Evolutionary conservation across 2,113 vertebrate species (phyloP).

Genomic region (Phocoena sinus): DNA sequence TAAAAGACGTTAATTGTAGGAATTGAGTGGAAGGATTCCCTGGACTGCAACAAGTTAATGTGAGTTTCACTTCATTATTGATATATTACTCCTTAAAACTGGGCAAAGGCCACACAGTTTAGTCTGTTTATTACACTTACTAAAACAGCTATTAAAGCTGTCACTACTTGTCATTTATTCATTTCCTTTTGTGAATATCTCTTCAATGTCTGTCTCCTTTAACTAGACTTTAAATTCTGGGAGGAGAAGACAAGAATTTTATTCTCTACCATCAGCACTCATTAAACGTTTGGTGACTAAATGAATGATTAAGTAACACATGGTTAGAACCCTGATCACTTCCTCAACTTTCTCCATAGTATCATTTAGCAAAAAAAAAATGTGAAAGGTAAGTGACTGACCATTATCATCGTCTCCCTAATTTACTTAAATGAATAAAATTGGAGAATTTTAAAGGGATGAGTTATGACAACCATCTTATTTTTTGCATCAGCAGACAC

Average conservation of each 20-base stretch:
- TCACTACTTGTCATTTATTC: neutral
- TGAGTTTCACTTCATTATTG: neutral
- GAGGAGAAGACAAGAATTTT: neutral
- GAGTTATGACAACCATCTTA: neutral
- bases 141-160: neutral
- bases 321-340: neutral
- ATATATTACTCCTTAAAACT: neutral
- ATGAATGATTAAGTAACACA: neutral
- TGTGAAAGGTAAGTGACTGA: neutral
- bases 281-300: neutral
- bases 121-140: neutral
- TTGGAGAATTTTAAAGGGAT: neutral
- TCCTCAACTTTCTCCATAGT: neutral
- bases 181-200: neutral
- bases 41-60: neutral
- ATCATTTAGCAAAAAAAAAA: neutral
- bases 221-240: neutral
- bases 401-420: neutral
- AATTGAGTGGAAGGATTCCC: neutral
- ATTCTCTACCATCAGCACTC: neutral
- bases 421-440: neutral
- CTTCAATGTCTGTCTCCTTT: neutral
- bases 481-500: neutral
- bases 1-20: neutral
- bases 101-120: neutral